Percentiles rank a stretch among this genome's conserved stretches.
These are phyloP conservation scores for Thereva nobilitata DNA, from an alignment of 2,888 invertebrate genomes.

Conservation along the genomic window DNA sequence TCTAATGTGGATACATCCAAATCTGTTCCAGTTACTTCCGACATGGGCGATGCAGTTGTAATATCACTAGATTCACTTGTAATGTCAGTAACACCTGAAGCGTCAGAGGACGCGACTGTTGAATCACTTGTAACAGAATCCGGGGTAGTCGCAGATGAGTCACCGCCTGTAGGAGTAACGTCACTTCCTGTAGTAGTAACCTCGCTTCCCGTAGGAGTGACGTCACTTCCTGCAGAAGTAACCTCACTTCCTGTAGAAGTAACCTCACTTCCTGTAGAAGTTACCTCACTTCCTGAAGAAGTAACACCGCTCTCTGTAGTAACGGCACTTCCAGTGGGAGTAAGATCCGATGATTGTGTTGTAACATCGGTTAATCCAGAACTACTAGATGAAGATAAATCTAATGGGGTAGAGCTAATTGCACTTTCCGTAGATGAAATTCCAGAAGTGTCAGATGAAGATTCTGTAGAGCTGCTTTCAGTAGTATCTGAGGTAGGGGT, in stretches of 20 bases:
- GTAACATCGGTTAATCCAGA: slow-evolving; percentile 27
- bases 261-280: slow-evolving; percentile 39
- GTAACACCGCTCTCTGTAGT: slow-evolving; percentile 37
- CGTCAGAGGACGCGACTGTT: slow-evolving; percentile 12
- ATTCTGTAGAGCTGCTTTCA: slow-evolving; percentile 34
- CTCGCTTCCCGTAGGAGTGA: slow-evolving; percentile 30
- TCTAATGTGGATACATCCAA: neutral
- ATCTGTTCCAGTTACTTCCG: too few species aligned
- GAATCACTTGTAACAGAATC: slow-evolving; percentile 26
- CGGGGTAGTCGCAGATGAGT: slow-evolving; percentile 36
- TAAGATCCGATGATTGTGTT: slow-evolving; percentile 24
- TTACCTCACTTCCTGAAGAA: slow-evolving; percentile 6
- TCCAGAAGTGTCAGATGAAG: slow-evolving; percentile 40
- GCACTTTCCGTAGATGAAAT: neutral
- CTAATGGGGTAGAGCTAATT: slow-evolving; percentile 28
- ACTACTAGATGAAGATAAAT: slow-evolving; percentile 25
- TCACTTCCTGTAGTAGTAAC: slow-evolving; percentile 43
- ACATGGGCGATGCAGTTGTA: too few species aligned
- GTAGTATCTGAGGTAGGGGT: slow-evolving; percentile 30
- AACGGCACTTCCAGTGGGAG: slow-evolving; percentile 41
- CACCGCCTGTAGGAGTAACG: slow-evolving; percentile 28
- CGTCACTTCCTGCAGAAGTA: slow-evolving; percentile 42
- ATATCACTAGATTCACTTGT: neutral
- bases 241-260: slow-evolving; percentile 37
- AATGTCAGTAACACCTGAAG: slow-evolving; percentile 14